Percentiles rank a stretch among this genome's conserved stretches.
These are phyloP conservation scores for Cheilosia variabilis DNA, from an alignment of 2,888 invertebrate genomes.

Conservation along the genomic window DNA sequence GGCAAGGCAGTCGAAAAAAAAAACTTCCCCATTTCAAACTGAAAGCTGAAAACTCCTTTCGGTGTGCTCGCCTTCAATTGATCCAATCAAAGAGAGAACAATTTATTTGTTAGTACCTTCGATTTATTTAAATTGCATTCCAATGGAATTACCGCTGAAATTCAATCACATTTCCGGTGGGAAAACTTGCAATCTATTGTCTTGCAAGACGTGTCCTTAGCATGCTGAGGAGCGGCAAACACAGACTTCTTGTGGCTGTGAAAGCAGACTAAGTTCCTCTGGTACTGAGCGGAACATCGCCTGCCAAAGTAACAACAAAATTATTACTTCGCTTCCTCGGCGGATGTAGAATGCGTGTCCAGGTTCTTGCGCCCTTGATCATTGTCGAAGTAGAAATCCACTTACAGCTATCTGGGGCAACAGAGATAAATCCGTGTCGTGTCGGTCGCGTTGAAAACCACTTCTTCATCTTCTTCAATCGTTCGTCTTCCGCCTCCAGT, in stretches of 20 bases:
- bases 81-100: constrained; percentile 29
- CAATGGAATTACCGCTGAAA: constrained; percentile 35
- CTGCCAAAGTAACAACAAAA: constrained; percentile 11
- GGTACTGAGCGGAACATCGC: not conserved
- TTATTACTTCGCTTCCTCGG: constrained; percentile 25
- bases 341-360: constrained; percentile 25
- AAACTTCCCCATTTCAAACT: not conserved
- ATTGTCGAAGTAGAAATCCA: constrained; percentile 10
- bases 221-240: constrained; percentile 3
- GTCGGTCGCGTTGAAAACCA: constrained; percentile 30
- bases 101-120: constrained; percentile 25
- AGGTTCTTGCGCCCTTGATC: constrained; percentile 11
- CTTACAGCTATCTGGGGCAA: constrained; percentile 9
- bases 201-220: constrained; percentile 1
- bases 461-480: not conserved
- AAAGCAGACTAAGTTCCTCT: not conserved
- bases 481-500: not conserved
- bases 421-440: constrained; percentile 15
- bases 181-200: constrained; percentile 19
- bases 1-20: too few species aligned
- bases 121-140: constrained; percentile 47
- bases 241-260: not conserved
- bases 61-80: not conserved
- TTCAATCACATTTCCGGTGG: constrained; percentile 51
- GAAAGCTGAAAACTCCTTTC: not conserved